Percentiles rank a stretch among this genome's conserved stretches.
phyloP scores from a whole-genome alignment of 2,888 invertebrate genomes.

The Drosophila barbarae region DNA sequence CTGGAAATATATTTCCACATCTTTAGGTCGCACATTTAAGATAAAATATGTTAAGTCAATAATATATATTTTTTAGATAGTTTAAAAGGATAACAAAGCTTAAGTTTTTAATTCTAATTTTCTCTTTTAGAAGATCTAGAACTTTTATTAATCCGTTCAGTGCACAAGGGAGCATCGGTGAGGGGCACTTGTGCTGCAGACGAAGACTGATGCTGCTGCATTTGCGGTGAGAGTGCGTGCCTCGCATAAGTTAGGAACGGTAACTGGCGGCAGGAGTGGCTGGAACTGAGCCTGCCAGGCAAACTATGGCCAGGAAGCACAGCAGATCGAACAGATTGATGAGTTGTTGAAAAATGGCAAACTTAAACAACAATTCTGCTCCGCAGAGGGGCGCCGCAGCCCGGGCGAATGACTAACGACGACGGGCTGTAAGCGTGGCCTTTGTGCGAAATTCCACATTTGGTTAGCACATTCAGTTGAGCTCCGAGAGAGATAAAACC shows the following conservation, averaged over 20 bases:
- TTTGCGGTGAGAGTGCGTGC: conserved; percentile 72
- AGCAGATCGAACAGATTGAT: conserved; percentile 67
- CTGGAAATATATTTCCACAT: not conserved
- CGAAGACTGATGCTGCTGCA: conserved; percentile 69
- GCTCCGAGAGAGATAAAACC: not conserved
- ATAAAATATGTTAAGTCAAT: not conserved
- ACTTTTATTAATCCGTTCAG: not conserved
- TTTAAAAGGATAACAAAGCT: not conserved
- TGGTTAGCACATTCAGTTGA: conserved; percentile 6
- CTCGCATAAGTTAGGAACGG: conserved; percentile 67
- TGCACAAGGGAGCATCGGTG: conserved; percentile 5
- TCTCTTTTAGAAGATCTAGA: too few species aligned
- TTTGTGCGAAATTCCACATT: conserved; percentile 29
- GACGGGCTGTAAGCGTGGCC: conserved; percentile 14
- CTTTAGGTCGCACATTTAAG: not conserved
- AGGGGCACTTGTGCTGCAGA: conserved; percentile 52
- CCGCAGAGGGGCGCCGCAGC: conserved; percentile 33
- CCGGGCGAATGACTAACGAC: conserved; percentile 42
- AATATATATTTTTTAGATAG: not conserved
- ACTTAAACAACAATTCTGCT: conserved; percentile 71
- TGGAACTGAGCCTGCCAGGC: conserved; percentile 22
- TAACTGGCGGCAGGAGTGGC: conserved; percentile 26
- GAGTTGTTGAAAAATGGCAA: conserved; percentile 75
- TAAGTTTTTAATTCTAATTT: too few species aligned
- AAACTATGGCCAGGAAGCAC: conserved; percentile 42